Evolutionary conservation across 2,888 invertebrate species (phyloP).

Genomic region (Crioceris asparagi): DNA sequence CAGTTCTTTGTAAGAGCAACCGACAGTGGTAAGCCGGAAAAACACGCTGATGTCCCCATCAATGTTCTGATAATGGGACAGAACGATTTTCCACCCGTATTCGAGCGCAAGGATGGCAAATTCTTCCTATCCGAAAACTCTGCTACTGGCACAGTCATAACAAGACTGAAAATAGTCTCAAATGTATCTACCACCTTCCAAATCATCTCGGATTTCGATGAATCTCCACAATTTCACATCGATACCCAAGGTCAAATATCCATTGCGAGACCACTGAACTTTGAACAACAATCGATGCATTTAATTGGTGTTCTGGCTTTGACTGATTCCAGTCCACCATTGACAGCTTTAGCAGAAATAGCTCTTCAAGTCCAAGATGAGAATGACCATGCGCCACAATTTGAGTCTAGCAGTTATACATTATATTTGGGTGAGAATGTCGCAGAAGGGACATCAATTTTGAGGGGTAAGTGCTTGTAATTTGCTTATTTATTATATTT

Average conservation of each 20-base stretch:
- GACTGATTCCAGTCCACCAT: constrained; percentile 59
- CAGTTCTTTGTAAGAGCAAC: constrained; percentile 84
- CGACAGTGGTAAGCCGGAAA: constrained; percentile 65
- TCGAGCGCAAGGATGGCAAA: constrained; percentile 62
- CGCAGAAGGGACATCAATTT: constrained; percentile 62
- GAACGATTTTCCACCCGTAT: constrained; percentile 59
- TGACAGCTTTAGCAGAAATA: constrained; percentile 60
- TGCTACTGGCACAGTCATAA: constrained; percentile 56
- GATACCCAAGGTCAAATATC: constrained; percentile 65
- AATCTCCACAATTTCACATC: constrained; percentile 56
- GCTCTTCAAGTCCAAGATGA: constrained; percentile 75
- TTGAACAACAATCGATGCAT: constrained; percentile 60
- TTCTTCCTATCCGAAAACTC: constrained; percentile 74
- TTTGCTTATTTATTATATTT: background rate
- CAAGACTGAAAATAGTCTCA: constrained; percentile 54
- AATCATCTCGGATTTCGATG: constrained; percentile 50
- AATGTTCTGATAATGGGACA: constrained; percentile 66
- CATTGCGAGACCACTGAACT: constrained; percentile 62
- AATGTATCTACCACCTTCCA: constrained; percentile 51
- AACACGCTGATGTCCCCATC: constrained; percentile 74
- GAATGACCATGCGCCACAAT: constrained; percentile 81
- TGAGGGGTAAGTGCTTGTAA: constrained; percentile 48
- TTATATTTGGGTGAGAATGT: constrained; percentile 74
- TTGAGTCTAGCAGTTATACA: constrained; percentile 74
- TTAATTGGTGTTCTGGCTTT: constrained; percentile 61